phyloP scores from a whole-genome alignment of 1,140 invertebrate species.

The Hylaeus volcanicus region DNA sequence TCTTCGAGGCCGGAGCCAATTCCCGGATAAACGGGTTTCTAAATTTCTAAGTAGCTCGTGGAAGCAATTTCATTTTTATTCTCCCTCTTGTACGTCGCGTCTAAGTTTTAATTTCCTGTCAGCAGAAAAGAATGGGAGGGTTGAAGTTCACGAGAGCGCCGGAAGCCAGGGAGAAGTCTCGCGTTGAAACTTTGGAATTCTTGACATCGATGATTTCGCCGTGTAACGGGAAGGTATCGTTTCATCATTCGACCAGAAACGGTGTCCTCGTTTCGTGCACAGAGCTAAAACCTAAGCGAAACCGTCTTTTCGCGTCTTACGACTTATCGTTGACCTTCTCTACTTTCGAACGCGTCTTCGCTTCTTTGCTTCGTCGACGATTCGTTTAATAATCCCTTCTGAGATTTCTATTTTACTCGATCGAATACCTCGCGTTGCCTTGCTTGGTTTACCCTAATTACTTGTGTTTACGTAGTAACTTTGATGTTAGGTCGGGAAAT shows the following conservation, averaged over 20 bases:
- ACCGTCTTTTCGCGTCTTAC: no score
- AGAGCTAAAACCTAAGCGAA: no score
- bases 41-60: background rate
- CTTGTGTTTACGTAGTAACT: no score
- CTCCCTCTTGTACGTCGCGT: background rate
- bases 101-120: slow-evolving; percentile 34
- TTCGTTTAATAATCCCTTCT: no score
- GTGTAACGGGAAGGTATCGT: background rate
- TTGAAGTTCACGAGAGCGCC: background rate
- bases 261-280: no score
- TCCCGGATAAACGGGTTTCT: background rate
- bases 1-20: background rate
- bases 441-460: no score
- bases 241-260: background rate
- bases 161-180: background rate
- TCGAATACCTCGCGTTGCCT: no score
- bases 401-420: no score
- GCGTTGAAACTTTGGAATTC: background rate
- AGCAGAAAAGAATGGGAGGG: background rate
- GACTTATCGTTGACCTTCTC: no score
- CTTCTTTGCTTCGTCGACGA: no score
- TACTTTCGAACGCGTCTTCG: no score
- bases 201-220: background rate
- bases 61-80: slow-evolving; percentile 6
- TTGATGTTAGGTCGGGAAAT: no score